phyloP scores from a whole-genome alignment of 2,888 invertebrate species.

The Pyralis farinalis region DNA sequence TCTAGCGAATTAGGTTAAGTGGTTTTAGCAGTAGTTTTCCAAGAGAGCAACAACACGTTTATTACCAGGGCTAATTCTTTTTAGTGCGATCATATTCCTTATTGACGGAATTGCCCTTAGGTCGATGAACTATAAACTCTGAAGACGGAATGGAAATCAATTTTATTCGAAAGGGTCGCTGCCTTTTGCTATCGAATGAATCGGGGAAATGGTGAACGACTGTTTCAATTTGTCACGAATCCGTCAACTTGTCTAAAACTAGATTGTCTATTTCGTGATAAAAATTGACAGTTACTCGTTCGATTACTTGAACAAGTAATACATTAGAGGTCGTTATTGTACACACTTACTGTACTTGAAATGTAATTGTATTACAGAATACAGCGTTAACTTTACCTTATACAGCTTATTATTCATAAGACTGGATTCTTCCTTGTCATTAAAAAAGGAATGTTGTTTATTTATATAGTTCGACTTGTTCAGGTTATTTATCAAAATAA shows the following conservation, averaged over 20 bases:
- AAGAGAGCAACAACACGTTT: conserved; percentile 19
- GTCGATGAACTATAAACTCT: neutral
- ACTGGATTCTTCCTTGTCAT: too few relatives aligned
- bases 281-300: too few relatives aligned
- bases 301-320: too few relatives aligned
- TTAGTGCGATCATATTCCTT: conserved; percentile 10
- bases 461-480: too few relatives aligned
- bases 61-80: conserved; percentile 15
- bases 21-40: conserved; percentile 21
- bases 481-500: too few relatives aligned
- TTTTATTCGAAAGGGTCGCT: neutral
- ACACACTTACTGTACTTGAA: too few relatives aligned
- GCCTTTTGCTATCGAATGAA: neutral
- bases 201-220: neutral
- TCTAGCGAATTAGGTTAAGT: conserved; percentile 37
- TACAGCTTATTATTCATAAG: too few relatives aligned
- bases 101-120: conserved; percentile 3
- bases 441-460: too few relatives aligned
- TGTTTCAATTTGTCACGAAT: neutral
- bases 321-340: too few relatives aligned
- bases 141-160: conserved; percentile 4
- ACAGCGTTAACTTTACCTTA: too few relatives aligned
- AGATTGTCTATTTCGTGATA: neutral
- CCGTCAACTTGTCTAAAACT: neutral
- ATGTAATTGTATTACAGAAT: too few relatives aligned